Evolutionary conservation across 2,113 vertebrate genomes (phyloP).

Genomic region (Xiphorhynchus elegans): DNA sequence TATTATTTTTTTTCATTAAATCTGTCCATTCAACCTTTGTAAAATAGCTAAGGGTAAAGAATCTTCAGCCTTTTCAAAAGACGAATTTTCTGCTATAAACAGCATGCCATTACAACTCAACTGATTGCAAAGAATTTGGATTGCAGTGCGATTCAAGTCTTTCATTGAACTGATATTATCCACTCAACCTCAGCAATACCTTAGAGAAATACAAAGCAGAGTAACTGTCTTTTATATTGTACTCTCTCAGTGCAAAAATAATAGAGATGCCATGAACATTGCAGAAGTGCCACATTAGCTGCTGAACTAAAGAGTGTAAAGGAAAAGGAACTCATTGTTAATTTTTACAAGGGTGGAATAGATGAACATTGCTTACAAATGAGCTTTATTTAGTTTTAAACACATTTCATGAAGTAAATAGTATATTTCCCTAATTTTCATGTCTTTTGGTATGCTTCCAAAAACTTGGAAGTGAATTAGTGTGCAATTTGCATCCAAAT

Average conservation of each 20-base stretch:
- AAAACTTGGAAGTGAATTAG: constrained; percentile 86
- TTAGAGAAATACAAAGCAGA: constrained; percentile 65
- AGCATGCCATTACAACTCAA: constrained; percentile 26
- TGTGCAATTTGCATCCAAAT: constrained; percentile 86
- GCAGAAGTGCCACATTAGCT: constrained; percentile 64
- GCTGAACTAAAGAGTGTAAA: constrained; percentile 60
- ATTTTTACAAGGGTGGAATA: constrained; percentile 61
- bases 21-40: constrained; percentile 31
- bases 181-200: constrained; percentile 69
- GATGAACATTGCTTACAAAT: constrained; percentile 71
- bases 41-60: constrained; percentile 28
- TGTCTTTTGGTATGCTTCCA: constrained; percentile 82
- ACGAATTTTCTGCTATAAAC: constrained; percentile 31
- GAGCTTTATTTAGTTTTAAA: constrained; percentile 77
- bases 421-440: constrained; percentile 84
- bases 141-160: constrained; percentile 47
- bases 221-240: constrained; percentile 65
- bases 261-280: constrained; percentile 61
- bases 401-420: constrained; percentile 79
- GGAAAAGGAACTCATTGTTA: constrained; percentile 64
- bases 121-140: constrained; percentile 65
- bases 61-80: constrained; percentile 48
- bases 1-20: constrained; percentile 38
- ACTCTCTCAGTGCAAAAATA: constrained; percentile 43
- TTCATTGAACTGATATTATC: constrained; percentile 68